Evolutionary conservation across 2,113 vertebrate genomes (phyloP), one percentile per base, ranked within the genome.

Genomic region (Oriolus oriolus): DNA sequence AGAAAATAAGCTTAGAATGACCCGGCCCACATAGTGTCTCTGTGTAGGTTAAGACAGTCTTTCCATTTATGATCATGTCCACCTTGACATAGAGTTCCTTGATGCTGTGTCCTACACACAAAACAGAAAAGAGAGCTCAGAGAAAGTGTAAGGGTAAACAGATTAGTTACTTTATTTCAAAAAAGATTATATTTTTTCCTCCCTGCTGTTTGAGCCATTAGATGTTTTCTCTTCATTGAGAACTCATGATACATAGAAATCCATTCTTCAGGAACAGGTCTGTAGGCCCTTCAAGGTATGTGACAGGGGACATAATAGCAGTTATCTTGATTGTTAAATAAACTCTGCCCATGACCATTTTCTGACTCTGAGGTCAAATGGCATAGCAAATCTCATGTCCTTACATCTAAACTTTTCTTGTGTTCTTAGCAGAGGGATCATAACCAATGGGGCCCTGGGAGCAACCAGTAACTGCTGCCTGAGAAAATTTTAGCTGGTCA

Each of bases 1-100:
- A 98, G 96, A 98, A 98, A 49, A 94, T 87, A 44, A 97, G 96
- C 66, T 95, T 92, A 41, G 83, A 54, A 3, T 82, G 42, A 24
- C 95, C 95, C 0, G 26, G 89, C 31, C 90, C 96, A 0, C 98
- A 98, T n/a, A 98, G 7, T 0, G 88, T 79, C 5, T 97, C 97
- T 4, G 97, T 96, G 74, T 96, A 97, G 57, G 68, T 76, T 37
- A 98, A 56, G 42, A 98, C 0, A 0, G 79, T 88, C 5, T 50
- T 82, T 24, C 97, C 97, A 18, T 97, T 97, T 2, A 93, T 7
- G 42, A 87, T 70, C 41, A 98, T 87, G 13, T 60, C 57, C 16
- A 96, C 0, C 35, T 97, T 97, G 41, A 70, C 1, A 6, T 94
- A 79, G 11, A 98, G 94, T 75, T 96, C 84, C 47, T 92, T 80